Base-by-base conservation (phyloP, 2,888 invertebrate genomes). In the Polydrusus tereticollis region DNA sequence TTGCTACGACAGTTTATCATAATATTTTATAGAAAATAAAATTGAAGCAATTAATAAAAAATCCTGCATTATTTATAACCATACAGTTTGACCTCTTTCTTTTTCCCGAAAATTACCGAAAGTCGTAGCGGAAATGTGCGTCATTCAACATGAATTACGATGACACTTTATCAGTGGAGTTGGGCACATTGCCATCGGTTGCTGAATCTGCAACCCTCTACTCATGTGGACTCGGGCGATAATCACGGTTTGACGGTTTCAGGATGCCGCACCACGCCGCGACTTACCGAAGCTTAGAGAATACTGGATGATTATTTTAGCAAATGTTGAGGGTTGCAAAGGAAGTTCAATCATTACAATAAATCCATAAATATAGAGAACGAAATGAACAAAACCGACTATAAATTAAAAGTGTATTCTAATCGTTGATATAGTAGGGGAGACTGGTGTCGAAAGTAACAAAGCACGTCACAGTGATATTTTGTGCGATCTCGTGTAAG, bases 131-230 rank as follows among this genome's bases (percentile, higher is more conserved):
- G 64, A 64, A 64, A 58, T 67, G 20, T 67, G 29, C 43, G 66
- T 67, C 66, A 58, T 58, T 59, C 58, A 38, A 33, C 23, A 41
- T 67, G 66, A 67, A 29, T 67, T 67, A 67, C 66, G 58, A 41
- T 58, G 33, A 45, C 47, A 67, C 66, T 36, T 67, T 67, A 67
- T 67, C 66, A 55, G 65, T 18, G 20, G 20, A 43, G 23, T 47
- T 47, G 43, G 65, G 52, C 57, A 65, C 50, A 57, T 36, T 18
- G 66, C 77, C 78, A 77, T 75, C 74, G 77, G 74, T 76, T 81
- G 83, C 84, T 84, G 84, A 83, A 80, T 83, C 81, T 81, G 82
- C 82, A 81, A 77, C 79, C 78, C 80, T 82, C 82, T 79, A 79
- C 79, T 82, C 82, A 81, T 82, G 82, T 82, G 82, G 80, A 81